phyloP scores from a whole-genome alignment of 2,113 vertebrate genomes.

The Cygnus buccinator region DNA sequence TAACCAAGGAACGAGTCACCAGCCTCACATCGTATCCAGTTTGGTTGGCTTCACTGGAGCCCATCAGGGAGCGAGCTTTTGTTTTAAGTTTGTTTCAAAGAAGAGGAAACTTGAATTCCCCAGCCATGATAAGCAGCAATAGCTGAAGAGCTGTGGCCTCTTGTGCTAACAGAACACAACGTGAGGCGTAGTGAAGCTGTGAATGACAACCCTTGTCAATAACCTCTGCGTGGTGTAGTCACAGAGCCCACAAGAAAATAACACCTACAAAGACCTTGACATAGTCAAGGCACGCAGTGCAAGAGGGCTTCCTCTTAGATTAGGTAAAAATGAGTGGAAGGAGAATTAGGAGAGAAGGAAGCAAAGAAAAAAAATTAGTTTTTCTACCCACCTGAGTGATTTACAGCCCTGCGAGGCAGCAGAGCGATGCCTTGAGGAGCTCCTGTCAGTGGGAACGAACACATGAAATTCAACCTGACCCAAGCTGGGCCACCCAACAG shows the following conservation, averaged over 20 bases:
- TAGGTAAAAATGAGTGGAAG: neutral
- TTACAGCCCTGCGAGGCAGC: neutral
- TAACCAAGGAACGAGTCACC: conserved; percentile 33
- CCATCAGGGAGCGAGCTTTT: neutral
- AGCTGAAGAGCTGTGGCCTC: neutral
- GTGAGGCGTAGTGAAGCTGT: neutral
- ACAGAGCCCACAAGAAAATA: rapidly evolving
- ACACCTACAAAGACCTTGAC: neutral
- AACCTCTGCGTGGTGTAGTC: rapidly evolving
- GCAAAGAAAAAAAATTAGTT: neutral
- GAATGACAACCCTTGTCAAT: neutral
- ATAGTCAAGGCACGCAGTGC: neutral
- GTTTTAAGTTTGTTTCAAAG: neutral
- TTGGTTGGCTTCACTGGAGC: conserved; percentile 32
- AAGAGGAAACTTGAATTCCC: neutral
- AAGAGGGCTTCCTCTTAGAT: neutral
- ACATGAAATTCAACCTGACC: neutral
- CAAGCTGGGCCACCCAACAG: neutral
- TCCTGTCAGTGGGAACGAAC: neutral
- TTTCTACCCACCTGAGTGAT: neutral
- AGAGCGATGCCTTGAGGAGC: neutral
- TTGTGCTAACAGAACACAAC: neutral
- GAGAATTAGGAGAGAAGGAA: neutral
- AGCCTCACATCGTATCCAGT: neutral
- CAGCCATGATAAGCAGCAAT: neutral